Base-by-base conservation (phyloP, 2,113 vertebrate species). In the Thunnus thynnus region DNA sequence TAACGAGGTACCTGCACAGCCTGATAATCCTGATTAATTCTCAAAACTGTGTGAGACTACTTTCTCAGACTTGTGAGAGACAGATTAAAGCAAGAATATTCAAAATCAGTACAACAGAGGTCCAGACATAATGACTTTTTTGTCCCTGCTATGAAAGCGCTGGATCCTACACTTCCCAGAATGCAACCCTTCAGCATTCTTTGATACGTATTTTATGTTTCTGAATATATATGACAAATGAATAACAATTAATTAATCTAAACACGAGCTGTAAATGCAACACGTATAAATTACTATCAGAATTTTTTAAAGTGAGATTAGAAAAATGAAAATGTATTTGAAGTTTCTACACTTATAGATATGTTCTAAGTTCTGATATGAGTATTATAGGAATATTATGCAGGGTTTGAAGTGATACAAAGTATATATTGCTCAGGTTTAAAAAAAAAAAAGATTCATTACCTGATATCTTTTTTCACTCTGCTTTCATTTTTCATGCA, bases 151-250 rank as follows among this genome's bases (percentile, higher is more conserved):
- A 41, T 41, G 36, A 9, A 41, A 41, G 8, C 27, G 5, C 44
- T 18, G n/a, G 41, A 56, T 56, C 22, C 36, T 63, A 63, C 68
- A 44, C 30, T 48, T 72, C 52, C 68, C 61, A 80, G 3, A 27
- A n/a, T 80, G 52, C 60, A 63, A 5, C 36, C 36, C 36, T 9
- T 9, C 36, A 41, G 36, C 36, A 30, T 30, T 30, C 27, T 30
- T 30, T 30, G 4, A 30, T 41, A 41, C 7, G 8, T 41, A 8
- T 9, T 6, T 36, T 36, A 36, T 8, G 36, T 36, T 36, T 3
- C 36, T 36, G 5, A 36, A 41, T 41, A 41, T 41, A 41, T 41
- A 2, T 9, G 36, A 41, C 7, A 5, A 41, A 41, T 8, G 9
- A 41, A 41, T 6, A 41, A 22, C 22, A 22, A 22, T 22, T 22